Percentiles rank a stretch among this genome's conserved stretches.
Conservation (phyloP, 2,797 vertebrate genomes). For the Lutjanus argentimaculatus region DNA sequence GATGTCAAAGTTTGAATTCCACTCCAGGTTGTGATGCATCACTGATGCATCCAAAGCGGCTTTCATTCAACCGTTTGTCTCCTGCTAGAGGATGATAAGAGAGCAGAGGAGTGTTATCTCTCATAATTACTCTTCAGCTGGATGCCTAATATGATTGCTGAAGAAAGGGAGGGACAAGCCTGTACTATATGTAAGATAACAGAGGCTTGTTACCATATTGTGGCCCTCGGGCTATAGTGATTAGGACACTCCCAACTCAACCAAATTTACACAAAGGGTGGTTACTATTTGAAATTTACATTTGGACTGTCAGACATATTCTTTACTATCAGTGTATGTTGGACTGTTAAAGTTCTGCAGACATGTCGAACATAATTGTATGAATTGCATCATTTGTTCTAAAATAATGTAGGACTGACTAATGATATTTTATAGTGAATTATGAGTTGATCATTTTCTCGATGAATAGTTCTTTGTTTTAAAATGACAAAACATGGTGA, state of each 20-base stretch:
- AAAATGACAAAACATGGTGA: too few relatives aligned
- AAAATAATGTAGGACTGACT: neutral
- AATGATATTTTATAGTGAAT: too few relatives aligned
- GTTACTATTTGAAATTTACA: neutral
- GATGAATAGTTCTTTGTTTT: too few relatives aligned
- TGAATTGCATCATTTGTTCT: too few relatives aligned
- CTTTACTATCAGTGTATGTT: neutral
- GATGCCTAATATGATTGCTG: slow-evolving; percentile 35
- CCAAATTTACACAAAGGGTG: neutral
- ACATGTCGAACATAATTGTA: too few relatives aligned
- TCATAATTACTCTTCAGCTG: slow-evolving; percentile 51
- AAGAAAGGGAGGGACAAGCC: slow-evolving; percentile 46
- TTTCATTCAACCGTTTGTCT: slow-evolving; percentile 75
- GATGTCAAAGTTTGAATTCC: neutral
- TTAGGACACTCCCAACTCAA: neutral
- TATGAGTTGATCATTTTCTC: too few relatives aligned
- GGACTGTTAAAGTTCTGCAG: neutral
- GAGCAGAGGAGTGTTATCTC: slow-evolving; percentile 65
- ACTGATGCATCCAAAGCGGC: neutral
- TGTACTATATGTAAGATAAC: slow-evolving; percentile 61
- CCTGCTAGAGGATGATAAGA: slow-evolving; percentile 75
- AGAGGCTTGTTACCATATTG: neutral
- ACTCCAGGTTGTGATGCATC: neutral
- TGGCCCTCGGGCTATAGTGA: neutral
- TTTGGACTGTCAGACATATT: neutral